Conservation (phyloP, 2,888 invertebrate genomes). For the Tiliacea citrago region DNA sequence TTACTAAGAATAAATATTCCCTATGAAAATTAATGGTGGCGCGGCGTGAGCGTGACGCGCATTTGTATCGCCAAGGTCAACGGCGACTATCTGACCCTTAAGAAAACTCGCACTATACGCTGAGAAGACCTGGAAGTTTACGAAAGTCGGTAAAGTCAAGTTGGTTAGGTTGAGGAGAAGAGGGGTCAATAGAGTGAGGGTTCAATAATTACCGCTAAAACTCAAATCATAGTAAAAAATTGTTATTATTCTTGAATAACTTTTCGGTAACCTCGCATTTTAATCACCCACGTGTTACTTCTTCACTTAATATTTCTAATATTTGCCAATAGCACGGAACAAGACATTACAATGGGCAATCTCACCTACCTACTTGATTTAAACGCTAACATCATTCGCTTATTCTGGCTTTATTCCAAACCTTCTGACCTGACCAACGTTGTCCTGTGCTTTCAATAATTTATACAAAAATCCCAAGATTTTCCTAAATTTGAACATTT, state of each 20-base stretch:
- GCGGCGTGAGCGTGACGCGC: too few relatives aligned
- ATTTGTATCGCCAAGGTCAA: too few relatives aligned
- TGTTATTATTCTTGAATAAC: neutral
- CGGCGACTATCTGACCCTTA: too few relatives aligned
- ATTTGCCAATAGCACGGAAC: too few relatives aligned
- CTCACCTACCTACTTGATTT: neutral
- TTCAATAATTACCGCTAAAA: too few relatives aligned
- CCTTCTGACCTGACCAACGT: neutral
- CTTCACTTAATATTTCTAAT: neutral
- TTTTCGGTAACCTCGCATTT: neutral
- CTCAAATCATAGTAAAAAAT: neutral
- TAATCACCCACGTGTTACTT: neutral
- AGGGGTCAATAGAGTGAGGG: too few relatives aligned
- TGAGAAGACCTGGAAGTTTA: too few relatives aligned
- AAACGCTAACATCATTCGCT: neutral
- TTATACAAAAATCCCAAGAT: neutral
- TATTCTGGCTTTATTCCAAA: neutral
- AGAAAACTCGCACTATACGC: too few relatives aligned
- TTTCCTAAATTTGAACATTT: neutral
- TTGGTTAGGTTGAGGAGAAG: neutral
- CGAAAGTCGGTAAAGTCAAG: neutral
- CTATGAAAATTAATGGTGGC: too few relatives aligned
- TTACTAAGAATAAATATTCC: too few relatives aligned
- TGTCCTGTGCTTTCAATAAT: neutral
- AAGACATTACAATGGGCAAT: too few relatives aligned